Percentiles rank a stretch among this genome's conserved stretches.
These are phyloP conservation scores for Arnoldichthys spilopterus DNA, from an alignment of 2,797 vertebrate species.

Conservation along the genomic window DNA sequence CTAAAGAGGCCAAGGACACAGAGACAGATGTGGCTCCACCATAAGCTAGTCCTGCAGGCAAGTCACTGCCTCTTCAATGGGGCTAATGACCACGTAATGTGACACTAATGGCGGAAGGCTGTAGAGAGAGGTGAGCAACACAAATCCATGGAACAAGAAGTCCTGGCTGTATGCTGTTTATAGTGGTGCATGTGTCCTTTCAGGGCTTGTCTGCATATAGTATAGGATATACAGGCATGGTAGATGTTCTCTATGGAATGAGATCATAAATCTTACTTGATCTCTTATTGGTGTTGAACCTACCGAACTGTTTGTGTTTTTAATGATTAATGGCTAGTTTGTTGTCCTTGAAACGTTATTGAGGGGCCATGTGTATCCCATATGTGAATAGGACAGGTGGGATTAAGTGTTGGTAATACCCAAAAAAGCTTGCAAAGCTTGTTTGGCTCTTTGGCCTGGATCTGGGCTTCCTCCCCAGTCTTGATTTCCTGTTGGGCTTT, in stretches of 20 bases:
- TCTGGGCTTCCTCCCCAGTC: neutral
- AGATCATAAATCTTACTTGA: neutral
- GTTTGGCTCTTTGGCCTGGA: neutral
- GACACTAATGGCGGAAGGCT: slow-evolving; percentile 36
- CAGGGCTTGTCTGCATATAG: neutral
- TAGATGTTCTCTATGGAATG: neutral
- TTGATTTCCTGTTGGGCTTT: neutral
- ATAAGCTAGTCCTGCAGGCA: slow-evolving; percentile 4
- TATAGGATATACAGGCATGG: neutral
- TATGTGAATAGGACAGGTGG: neutral
- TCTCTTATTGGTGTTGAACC: neutral
- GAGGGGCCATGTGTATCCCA: neutral
- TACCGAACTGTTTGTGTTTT: neutral
- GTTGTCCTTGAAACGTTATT: neutral
- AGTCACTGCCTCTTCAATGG: slow-evolving; percentile 17
- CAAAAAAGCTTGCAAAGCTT: neutral
- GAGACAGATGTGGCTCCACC: slow-evolving; percentile 1
- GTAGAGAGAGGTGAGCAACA: neutral
- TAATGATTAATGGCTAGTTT: neutral
- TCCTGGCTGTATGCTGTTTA: slow-evolving; percentile 6
- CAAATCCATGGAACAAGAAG: neutral
- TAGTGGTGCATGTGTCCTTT: neutral
- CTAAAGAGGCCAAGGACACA: slow-evolving; percentile 41
- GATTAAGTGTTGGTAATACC: neutral
- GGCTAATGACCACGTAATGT: slow-evolving; percentile 50